Conservation (phyloP, 2,113 vertebrate genomes). For the Pungitius pungitius region DNA sequence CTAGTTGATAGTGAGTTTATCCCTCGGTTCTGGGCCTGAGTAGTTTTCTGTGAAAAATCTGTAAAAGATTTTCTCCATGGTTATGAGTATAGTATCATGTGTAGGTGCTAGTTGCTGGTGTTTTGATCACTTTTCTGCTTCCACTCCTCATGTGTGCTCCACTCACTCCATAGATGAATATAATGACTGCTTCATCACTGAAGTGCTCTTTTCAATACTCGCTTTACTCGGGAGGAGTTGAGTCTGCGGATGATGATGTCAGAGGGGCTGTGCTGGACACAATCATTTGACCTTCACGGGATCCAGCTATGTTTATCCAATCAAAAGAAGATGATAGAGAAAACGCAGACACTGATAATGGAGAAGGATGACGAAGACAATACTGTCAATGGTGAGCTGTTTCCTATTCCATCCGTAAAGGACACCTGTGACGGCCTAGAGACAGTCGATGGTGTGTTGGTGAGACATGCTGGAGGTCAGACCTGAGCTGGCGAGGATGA, state of each 20-base stretch:
- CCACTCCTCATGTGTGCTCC: constrained; percentile 14
- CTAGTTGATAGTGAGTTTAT: constrained; percentile 10
- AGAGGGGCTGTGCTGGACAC: constrained; percentile 15
- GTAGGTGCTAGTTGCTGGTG: constrained; percentile 18
- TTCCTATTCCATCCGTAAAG: constrained; percentile 21
- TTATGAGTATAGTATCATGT: constrained; percentile 12
- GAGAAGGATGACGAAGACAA: constrained; percentile 23
- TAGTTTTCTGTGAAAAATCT: constrained; percentile 19
- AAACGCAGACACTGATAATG: constrained; percentile 27
- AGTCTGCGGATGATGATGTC: constrained; percentile 36
- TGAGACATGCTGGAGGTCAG: constrained; percentile 80
- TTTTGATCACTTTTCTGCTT: constrained; percentile 13
- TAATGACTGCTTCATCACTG: constrained; percentile 16
- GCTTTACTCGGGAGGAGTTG: constrained; percentile 19
- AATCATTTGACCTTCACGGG: constrained; percentile 26
- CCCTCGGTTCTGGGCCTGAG: constrained; percentile 14
- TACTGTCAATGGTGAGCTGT: constrained; percentile 21
- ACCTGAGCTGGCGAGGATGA: constrained; percentile 84
- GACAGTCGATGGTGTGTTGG: constrained; percentile 22
- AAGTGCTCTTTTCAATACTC: constrained; percentile 34
- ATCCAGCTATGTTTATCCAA: constrained; percentile 24
- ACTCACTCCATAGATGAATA: constrained; percentile 17
- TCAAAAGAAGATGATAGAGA: constrained; percentile 28
- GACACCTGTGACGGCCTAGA: constrained; percentile 28
- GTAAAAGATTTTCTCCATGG: constrained; percentile 14